A percentile compares a stretch with the other conserved stretches of the same genome.
These are phyloP conservation scores for Emmelina monodactyla DNA, from an alignment of 2,888 invertebrate species.

Conservation along the genomic window DNA sequence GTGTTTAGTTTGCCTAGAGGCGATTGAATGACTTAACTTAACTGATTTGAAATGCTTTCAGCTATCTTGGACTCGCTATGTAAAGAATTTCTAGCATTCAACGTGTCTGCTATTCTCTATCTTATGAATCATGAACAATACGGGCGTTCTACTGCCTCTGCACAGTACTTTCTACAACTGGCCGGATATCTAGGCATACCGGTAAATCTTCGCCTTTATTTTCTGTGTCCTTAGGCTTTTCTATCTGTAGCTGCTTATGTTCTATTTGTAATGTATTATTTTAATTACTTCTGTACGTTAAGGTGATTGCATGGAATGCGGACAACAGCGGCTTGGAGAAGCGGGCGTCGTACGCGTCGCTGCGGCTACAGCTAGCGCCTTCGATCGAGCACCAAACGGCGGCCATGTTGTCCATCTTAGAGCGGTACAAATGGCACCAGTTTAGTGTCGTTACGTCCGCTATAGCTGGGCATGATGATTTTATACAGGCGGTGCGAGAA, in stretches of 20 bases:
- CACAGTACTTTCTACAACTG: slow-evolving; percentile 92
- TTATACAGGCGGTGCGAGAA: slow-evolving; percentile 92
- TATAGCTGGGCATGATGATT: slow-evolving; percentile 94
- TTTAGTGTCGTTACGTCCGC: slow-evolving; percentile 94
- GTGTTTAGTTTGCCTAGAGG: not conserved
- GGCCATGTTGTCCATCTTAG: slow-evolving; percentile 94
- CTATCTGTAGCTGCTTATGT: no score
- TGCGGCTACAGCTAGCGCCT: slow-evolving; percentile 94
- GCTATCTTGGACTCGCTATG: slow-evolving; percentile 89
- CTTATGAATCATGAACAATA: slow-evolving; percentile 96
- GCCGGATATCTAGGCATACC: slow-evolving; percentile 95
- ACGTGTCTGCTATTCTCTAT: slow-evolving; percentile 92
- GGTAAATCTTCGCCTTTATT: slow-evolving; percentile 49
- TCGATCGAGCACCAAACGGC: slow-evolving; percentile 96
- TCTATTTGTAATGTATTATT: no score
- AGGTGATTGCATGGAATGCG: slow-evolving; percentile 96
- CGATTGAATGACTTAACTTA: slow-evolving; percentile 15
- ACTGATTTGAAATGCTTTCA: slow-evolving; percentile 56
- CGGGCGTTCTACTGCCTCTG: slow-evolving; percentile 91
- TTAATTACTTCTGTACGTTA: no score
- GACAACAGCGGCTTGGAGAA: slow-evolving; percentile 90
- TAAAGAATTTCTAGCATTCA: slow-evolving; percentile 86
- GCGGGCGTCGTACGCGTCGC: slow-evolving; percentile 84
- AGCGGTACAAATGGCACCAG: slow-evolving; percentile 96
- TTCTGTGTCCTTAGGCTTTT: slow-evolving; percentile 4